phyloP scores from a whole-genome alignment of 2,113 vertebrate genomes.

The Porphyrio hochstetteri region DNA sequence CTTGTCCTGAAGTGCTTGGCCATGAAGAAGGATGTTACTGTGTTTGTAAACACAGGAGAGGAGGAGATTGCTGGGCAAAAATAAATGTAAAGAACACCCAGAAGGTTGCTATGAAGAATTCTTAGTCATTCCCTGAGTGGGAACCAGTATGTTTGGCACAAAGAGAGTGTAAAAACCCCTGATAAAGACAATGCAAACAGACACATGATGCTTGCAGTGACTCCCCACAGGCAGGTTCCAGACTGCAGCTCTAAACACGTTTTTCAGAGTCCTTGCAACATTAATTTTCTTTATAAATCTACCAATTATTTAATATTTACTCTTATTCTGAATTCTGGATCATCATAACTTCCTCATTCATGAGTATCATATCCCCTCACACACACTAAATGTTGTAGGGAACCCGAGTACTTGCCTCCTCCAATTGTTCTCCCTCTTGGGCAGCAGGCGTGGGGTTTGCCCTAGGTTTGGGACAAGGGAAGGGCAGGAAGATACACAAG shows the following conservation, averaged over 20 bases:
- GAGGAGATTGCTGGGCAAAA: not conserved
- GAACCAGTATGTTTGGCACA: not conserved
- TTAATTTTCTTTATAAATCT: constrained; percentile 16
- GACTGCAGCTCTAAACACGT: not conserved
- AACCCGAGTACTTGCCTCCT: not conserved
- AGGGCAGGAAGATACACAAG: not conserved
- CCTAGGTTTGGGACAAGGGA: not conserved
- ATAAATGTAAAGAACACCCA: not conserved
- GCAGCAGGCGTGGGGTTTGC: not conserved
- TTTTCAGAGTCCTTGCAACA: constrained; percentile 28
- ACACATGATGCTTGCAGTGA: not conserved
- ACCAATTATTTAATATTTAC: constrained; percentile 37
- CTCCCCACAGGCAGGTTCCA: not conserved
- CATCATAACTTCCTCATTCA: not conserved
- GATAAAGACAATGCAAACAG: not conserved
- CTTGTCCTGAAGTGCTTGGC: not conserved
- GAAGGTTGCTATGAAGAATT: not conserved
- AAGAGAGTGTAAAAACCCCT: not conserved
- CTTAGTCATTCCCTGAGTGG: not conserved
- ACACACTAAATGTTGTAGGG: not conserved
- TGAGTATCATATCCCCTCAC: not conserved
- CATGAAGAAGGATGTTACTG: not conserved
- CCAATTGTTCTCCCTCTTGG: not conserved
- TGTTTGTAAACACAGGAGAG: not conserved
- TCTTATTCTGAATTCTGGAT: constrained; percentile 1